Evolutionary conservation across 2,888 invertebrate species (phyloP).

Genomic region (Microplitis deprimator): DNA sequence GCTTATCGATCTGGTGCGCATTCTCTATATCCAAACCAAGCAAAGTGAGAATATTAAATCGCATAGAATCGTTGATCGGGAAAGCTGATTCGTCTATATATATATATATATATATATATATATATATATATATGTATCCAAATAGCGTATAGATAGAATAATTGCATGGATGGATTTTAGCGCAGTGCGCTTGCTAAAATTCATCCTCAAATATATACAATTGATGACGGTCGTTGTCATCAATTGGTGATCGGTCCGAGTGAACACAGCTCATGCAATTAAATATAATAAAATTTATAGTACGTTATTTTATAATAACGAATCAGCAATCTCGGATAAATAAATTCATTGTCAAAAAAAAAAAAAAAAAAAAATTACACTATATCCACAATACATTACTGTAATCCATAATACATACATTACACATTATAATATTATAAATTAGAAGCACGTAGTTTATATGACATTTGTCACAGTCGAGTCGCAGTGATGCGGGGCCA

Average conservation of each 20-base stretch:
- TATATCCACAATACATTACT: background rate
- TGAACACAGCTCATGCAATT: background rate
- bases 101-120: slow-evolving; percentile 11
- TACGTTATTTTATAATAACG: slow-evolving; percentile 10
- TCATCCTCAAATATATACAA: background rate
- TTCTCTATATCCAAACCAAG: slow-evolving; percentile 45
- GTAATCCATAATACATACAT: background rate
- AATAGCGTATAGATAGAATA: slow-evolving; percentile 5
- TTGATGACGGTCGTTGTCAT: background rate
- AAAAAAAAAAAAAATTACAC: background rate
- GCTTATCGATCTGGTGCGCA: slow-evolving; percentile 47
- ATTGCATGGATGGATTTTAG: background rate
- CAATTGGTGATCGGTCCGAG: background rate
- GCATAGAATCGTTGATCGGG: slow-evolving; percentile 61
- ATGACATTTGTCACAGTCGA: slow-evolving; percentile 81
- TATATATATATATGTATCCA: slow-evolving; percentile 21
- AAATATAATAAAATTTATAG: too few species aligned
- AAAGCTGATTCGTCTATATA: slow-evolving; percentile 56
- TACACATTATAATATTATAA: slow-evolving; percentile 27
- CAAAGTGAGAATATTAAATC: slow-evolving; percentile 64
- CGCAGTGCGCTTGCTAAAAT: slow-evolving; percentile 4
- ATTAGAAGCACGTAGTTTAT: slow-evolving; percentile 57
- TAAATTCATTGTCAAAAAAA: too few species aligned
- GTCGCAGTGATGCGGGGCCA: slow-evolving; percentile 99
- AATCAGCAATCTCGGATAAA: slow-evolving; percentile 26